Base-by-base conservation (phyloP, 37 sponge, comb jelly and placozoan genomes). In the Hormiphora californensis region DNA sequence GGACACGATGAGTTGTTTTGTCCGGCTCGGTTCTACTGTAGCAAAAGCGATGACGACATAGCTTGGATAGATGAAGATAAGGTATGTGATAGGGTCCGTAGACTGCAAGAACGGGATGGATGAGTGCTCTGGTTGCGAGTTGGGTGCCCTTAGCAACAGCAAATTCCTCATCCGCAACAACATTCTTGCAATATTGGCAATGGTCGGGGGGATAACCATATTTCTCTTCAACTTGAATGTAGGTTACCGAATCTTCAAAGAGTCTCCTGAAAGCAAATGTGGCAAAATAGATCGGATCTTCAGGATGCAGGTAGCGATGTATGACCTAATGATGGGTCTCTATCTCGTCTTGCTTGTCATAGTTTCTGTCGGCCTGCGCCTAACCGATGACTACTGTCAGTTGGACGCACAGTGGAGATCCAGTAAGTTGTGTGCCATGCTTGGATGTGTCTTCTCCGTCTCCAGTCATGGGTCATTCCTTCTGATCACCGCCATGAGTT, bases 1-100 rank as follows among this genome's bases (percentile, higher is more conserved):
- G 81, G 81, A 2, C 15, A 11, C 1, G 81, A 73, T 21, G 81
- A 73, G 23, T 0, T 41, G 32, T 43, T 43, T 12, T 73, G 81
- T 40, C 46, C 81, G 23, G 81, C 28, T 23, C 8, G 81, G 81
- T 73, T 73, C 44, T 73, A 73, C 22, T 73, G 81, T 28, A 8
- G 17, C 5, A 7, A 21, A 1, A 73, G 43, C 44, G 1, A 1
- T 11, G n/a, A n/a, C n/a, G 23, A 43, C 1, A 73, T 28, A 1
- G 81, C 40, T 0, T 73, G 81, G 81, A 46, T 73, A 0, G 9
- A 21, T 32, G 15, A 33, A 21, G 44, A 17, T 7, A 39, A 73
- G 44, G n/a, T 73, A 1, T 73, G 81, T 73, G 81, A 73, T 40
- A 3, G 43, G 28, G 44, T 73, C 22, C n/a, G 43, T 25, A 46